Base-by-base conservation (phyloP, 23 tunicate species). In the Phallusia fumigata region DNA sequence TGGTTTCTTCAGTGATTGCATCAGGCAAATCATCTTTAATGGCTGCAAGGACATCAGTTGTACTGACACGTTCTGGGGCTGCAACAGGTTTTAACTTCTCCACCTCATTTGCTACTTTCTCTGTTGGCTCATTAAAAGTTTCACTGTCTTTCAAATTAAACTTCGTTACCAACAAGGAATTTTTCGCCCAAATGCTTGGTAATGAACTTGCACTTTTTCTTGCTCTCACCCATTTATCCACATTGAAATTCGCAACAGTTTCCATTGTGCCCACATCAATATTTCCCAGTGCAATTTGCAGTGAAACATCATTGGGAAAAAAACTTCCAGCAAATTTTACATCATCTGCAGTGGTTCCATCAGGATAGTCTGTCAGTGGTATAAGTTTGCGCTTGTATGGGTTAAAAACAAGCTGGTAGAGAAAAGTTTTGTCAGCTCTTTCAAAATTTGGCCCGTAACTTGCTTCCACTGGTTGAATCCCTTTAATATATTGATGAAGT, bases 381-480 rank as follows among this genome's bases (percentile, higher is more conserved):
- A 80, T 32, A 30, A 95, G 33, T 81, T 80, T 76, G 34, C 95
- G 49, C 26, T 75, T 65, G 6, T 45, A 65, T 0, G 99, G 92
- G 45, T 95, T 89, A 81, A 95, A 83, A 11, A 95, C 92, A 19
- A 95, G 79, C 65, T 95, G 99, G 77, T 95, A 95, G 32, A 90
- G 73, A 81, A 95, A 95, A 12, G 99, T 95, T 84, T 95, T 81
- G 73, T 95, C 95, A 16, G 99, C 99, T 58, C 85, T 73, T 45
- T 81, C 91, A 86, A 94, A 94, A 0, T 88, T 87, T 12, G 76
- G 53, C 0, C 90, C 94, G 79, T 94, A 94, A 26, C 65, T 88
- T 36, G 94, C 47, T 0, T 89, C 94, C 18, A 94, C 90, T 0
- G 88, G 90, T 6, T 73, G 86, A 73, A 89, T 30, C 3, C 88